Percentiles rank a stretch among this genome's conserved stretches.
Evolutionary conservation across 2,113 vertebrate species (phyloP).

Genomic region (Eolophus roseicapilla): DNA sequence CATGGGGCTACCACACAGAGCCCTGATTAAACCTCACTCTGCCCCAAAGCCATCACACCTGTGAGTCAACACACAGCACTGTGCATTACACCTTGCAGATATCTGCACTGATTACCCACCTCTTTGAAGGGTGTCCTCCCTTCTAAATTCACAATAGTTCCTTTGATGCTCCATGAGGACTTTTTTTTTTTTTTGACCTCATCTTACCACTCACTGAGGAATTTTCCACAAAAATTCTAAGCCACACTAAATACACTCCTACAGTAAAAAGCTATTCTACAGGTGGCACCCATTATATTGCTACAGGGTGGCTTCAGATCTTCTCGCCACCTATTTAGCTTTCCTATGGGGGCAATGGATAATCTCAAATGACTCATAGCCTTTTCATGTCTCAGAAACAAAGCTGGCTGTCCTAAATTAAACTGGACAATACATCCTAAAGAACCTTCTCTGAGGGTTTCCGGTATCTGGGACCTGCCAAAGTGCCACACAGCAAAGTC

Average conservation of each 20-base stretch:
- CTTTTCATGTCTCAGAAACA: neutral
- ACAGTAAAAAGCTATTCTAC: neutral
- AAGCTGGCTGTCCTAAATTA: neutral
- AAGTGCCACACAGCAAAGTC: neutral
- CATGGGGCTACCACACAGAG: neutral
- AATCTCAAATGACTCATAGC: neutral
- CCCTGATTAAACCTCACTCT: neutral
- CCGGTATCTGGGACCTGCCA: neutral
- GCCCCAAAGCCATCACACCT: neutral
- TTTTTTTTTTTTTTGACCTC: neutral
- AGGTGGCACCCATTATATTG: fast-evolving
- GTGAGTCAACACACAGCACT: neutral
- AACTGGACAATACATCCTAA: neutral
- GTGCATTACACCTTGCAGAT: neutral
- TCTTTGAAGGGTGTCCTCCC: neutral
- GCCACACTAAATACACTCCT: neutral
- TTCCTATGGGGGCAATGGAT: neutral
- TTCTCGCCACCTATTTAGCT: neutral
- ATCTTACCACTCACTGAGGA: neutral
- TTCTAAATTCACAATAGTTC: neutral
- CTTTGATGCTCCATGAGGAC: neutral
- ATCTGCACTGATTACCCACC: no score
- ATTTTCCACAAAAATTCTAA: neutral
- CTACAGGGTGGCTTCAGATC: neutral
- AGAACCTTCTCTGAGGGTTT: neutral